Evolutionary conservation across 2,888 invertebrate genomes (phyloP), one percentile per base, ranked within the genome.

Genomic region (Crepidodera aurea): DNA sequence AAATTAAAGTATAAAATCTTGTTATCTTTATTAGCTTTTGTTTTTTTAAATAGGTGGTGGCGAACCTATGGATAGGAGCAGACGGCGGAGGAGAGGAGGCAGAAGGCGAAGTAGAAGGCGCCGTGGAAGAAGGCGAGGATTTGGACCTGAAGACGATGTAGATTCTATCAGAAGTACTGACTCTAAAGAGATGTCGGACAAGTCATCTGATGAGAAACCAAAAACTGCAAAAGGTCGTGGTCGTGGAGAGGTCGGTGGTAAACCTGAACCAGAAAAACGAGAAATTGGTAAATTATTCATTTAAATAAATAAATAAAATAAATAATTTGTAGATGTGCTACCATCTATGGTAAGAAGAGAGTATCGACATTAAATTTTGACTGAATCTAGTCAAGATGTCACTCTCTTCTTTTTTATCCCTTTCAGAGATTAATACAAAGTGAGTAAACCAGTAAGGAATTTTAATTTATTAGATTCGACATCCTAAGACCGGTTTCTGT

Each of bases 151-250:
- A n/a, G 46, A 22, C 32, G 56, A 56, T 4, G 25, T 13, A n/a
- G 56, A 56, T n/a, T 8, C 13, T 7, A 1, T 5, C 1, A 27
- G 19, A 1, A 56, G 46, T 22, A 10, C 34, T 7, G 46, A 46
- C 2, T 46, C 56, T 7, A 56, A 56, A n/a, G 56, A 56, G 1
- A 16, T 34, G 22, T 34, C 37, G 18, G 22, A 34, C 4, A 46
- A 46, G 29, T 46, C 56, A 6, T 56, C 56, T 1, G 56, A 56
- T 12, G 56, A 56, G 16, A 46, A 46, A 48, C 56, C 56, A 1
- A 56, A 50, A 57, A 50, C 50, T n/a, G 25, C 50, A 1, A 57
- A 48, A 29, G 37, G 37, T 16, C 29, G 8, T 6, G 25, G 18
- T 0, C 34, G 13, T 13, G 46, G 22, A n/a, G 48, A 48, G 1